phyloP scores from a whole-genome alignment of 2,888 invertebrate species.

The Ceriagrion tenellum region DNA sequence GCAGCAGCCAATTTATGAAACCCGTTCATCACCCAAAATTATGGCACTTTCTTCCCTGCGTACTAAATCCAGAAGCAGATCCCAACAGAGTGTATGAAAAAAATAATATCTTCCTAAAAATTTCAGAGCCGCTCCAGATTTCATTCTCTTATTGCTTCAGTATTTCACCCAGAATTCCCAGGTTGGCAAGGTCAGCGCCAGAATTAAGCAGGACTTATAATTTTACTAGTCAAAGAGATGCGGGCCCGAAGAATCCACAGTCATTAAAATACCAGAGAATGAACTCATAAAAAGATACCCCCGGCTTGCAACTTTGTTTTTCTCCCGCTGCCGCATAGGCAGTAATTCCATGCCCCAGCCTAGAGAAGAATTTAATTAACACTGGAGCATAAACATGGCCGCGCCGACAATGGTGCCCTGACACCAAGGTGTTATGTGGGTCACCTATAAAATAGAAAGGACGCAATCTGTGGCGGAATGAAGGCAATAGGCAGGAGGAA shows the following conservation, averaged over 20 bases:
- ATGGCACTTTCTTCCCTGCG: neutral
- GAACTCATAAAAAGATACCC: constrained; percentile 29
- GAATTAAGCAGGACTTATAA: neutral
- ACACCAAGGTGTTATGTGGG: constrained; percentile 45
- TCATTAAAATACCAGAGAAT: constrained; percentile 6
- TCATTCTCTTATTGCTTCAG: constrained; percentile 8
- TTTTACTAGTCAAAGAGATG: constrained; percentile 9
- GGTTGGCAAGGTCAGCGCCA: neutral
- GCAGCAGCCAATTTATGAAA: neutral
- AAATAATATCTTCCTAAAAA: neutral
- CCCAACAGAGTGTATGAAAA: neutral
- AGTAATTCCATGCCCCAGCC: neutral
- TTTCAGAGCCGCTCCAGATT: neutral
- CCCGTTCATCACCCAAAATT: neutral
- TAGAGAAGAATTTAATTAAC: constrained; percentile 39
- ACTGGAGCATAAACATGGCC: constrained; percentile 5
- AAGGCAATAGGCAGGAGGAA: neutral
- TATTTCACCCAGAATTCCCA: neutral
- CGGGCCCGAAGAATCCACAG: neutral
- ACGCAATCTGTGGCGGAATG: constrained; percentile 13
- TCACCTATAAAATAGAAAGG: constrained; percentile 38
- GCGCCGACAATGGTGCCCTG: constrained; percentile 20
- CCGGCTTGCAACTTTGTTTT: neutral
- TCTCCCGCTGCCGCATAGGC: neutral
- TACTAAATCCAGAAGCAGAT: neutral